phyloP scores from a whole-genome alignment of 2,888 invertebrate genomes.

The Liodrosophila aerea region DNA sequence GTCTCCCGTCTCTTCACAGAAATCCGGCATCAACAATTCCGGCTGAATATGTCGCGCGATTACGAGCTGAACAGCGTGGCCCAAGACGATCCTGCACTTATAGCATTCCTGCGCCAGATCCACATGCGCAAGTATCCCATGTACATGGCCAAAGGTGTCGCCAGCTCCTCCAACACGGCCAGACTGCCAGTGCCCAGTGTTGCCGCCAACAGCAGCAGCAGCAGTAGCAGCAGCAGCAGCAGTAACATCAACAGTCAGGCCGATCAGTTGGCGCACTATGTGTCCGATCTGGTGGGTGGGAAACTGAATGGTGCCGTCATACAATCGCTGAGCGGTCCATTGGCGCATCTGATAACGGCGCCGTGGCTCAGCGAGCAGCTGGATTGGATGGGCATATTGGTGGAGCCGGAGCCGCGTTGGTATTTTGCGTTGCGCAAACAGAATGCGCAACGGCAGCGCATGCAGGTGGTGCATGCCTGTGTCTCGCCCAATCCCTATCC shows the following conservation, averaged over 20 bases:
- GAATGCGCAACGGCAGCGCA: slow-evolving; percentile 84
- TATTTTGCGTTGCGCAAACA: slow-evolving; percentile 87
- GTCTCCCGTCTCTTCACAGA: slow-evolving; percentile 82
- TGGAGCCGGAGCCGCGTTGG: slow-evolving; percentile 90
- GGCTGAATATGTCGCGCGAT: slow-evolving; percentile 90
- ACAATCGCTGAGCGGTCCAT: slow-evolving; percentile 86
- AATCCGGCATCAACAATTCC: slow-evolving; percentile 89
- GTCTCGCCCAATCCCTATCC: slow-evolving; percentile 90
- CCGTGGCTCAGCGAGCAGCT: slow-evolving; percentile 88
- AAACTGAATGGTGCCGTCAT: slow-evolving; percentile 87
- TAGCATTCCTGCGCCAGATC: slow-evolving; percentile 89
- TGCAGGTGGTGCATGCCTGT: slow-evolving; percentile 89
- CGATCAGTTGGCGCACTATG: slow-evolving; percentile 81
- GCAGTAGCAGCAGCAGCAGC: slow-evolving; percentile 24
- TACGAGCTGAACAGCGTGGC: slow-evolving; percentile 88
- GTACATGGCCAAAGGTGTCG: slow-evolving; percentile 57
- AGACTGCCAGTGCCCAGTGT: slow-evolving; percentile 16
- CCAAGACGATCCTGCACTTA: slow-evolving; percentile 89
- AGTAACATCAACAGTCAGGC: slow-evolving; percentile 45
- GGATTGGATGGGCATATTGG: slow-evolving; percentile 89
- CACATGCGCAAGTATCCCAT: slow-evolving; percentile 84
- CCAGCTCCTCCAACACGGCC: slow-evolving; percentile 20
- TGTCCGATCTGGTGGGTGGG: slow-evolving; percentile 79
- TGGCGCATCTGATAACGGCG: slow-evolving; percentile 86
- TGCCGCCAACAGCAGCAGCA: slow-evolving; percentile 7